Base-by-base conservation (phyloP, 2,113 vertebrate genomes). In the Dolichallabes microphthalmus region DNA sequence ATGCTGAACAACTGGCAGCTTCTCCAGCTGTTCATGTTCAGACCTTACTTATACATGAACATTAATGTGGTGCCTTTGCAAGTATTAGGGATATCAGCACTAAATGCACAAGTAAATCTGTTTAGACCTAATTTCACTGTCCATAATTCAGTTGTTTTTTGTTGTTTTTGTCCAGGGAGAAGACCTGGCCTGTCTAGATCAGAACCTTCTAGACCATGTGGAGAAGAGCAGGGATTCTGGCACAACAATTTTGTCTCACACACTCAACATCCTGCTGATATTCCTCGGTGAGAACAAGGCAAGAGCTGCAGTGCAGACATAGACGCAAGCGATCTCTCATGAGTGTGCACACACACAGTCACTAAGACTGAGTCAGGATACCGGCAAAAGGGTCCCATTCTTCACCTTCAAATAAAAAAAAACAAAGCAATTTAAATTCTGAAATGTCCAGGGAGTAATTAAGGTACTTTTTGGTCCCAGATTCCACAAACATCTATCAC, bases 401-500 rank as follows among this genome's bases (percentile, higher is more conserved):
- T 74, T 2, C 22, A 15, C 11, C 78, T 52, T 0, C 52, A 53
- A 0, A 63, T 0, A 63, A 77, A 76, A 63, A 77, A 76, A 45
- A 78, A 57, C 55, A 74, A 83, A 39, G 32, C 13, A 11, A 27
- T 50, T 17, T 52, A 2, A 55, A 57, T 11, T 19, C n/a, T 50
- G 30, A 35, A 5, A 30, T 83, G 35, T 74, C 35, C 71, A 9
- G 14, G 8, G 58, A 14, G n/a, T 30, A 84, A 52, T 53, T 68
- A 77, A 76, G 69, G 39, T 71, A 60, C 8, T 87, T 45, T 75
- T 76, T 80, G 30, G 52, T 52, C 69, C 52, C 53, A 30, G 25
- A 81, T 71, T 86, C 85, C 11, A 52, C 86, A 74, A 76, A 79
- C 82, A 91, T 92, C 81, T 82, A 92, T 92, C 89, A 92, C 82